Base-by-base conservation (phyloP, 2,888 invertebrate species). In the Chloromyia formosa region DNA sequence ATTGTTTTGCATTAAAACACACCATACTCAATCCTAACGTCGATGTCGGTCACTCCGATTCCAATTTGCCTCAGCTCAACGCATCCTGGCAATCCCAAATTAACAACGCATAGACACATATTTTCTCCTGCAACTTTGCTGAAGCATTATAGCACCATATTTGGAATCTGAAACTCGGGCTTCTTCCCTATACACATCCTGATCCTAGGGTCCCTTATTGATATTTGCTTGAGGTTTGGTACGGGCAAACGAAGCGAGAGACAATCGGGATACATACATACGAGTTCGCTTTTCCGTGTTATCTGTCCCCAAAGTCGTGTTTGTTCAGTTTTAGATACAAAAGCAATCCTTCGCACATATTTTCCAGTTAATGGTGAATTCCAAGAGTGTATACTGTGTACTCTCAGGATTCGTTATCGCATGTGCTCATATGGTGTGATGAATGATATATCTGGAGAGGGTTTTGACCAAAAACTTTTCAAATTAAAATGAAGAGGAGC, bases 161-260 rank as follows among this genome's bases (percentile, higher is more conserved):
- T n/a, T n/a, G n/a, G 27, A 7, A 35, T 35, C 3, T 35, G 27
- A 35, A 35, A 35, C 2, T 35, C 27, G 27, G 27, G 7, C 27
- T 35, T 35, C 27, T 7, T 35, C 7, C 27, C 27, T 35, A 35
- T 35, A 7, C 27, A 35, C 27, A 35, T 35, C 7, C 7, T 35
- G 27, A 7, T 40, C n/a, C 42, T 62, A 18, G n/a, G 66, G 20
- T 49, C 66, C 66, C 49, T 49, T 66, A 66, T 66, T 66, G 45
- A 66, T 66, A 66, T 66, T 66, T 66, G 66, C 66, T 66, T 10
- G 40, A 35, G 66, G 66, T 66, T 66, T 49, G 12, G 20, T 49
- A 35, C 27, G 27, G 49, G 66, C 12, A 49, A 49, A 42, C 5
- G 7, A 42, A 12, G 42, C 42, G 18, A 64, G n/a, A n/a, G n/a